These are phyloP conservation scores for Drosophila niveifrons DNA, from an alignment of 2,888 invertebrate species.

Conservation along the genomic window DNA sequence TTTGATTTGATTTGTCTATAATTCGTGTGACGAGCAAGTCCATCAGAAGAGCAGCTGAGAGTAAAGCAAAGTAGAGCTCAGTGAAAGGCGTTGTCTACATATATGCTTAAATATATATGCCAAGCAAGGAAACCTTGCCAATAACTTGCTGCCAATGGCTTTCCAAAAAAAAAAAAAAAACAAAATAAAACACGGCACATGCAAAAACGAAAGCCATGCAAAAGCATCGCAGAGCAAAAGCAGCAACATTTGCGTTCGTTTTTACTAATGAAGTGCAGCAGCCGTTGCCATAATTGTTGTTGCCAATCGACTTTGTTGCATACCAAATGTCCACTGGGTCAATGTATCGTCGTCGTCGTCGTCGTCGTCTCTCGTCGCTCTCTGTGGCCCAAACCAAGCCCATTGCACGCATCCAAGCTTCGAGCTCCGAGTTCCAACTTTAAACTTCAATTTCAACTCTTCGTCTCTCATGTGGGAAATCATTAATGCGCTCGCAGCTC, in stretches of 20 bases:
- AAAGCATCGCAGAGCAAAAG: conserved; percentile 31
- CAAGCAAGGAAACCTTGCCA: conserved; percentile 66
- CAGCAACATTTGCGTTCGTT: conserved; percentile 65
- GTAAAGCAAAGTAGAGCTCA: conserved; percentile 22
- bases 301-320: conserved; percentile 61
- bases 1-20: conserved; percentile 33
- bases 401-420: conserved; percentile 42
- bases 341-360: conserved; percentile 63
- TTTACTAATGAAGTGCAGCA: conserved; percentile 72
- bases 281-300: conserved; percentile 47
- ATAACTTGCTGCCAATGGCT: conserved; percentile 70
- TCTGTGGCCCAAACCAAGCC: conserved; percentile 46
- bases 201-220: conserved; percentile 75
- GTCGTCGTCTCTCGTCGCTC: too few relatives aligned
- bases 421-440: conserved; percentile 2
- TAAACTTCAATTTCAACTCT: conserved; percentile 20
- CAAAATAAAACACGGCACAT: conserved; percentile 18
- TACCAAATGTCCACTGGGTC: conserved; percentile 79
- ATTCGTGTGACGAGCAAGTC: conserved; percentile 25
- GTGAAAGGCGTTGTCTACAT: conserved; percentile 71
- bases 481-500: conserved; percentile 69
- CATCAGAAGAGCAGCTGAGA: conserved; percentile 23
- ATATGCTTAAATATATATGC: conserved; percentile 13
- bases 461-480: conserved; percentile 65
- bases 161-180: conserved; percentile 55